Conservation (phyloP, 2,888 invertebrate genomes). For the Heterodera filipjevi region DNA sequence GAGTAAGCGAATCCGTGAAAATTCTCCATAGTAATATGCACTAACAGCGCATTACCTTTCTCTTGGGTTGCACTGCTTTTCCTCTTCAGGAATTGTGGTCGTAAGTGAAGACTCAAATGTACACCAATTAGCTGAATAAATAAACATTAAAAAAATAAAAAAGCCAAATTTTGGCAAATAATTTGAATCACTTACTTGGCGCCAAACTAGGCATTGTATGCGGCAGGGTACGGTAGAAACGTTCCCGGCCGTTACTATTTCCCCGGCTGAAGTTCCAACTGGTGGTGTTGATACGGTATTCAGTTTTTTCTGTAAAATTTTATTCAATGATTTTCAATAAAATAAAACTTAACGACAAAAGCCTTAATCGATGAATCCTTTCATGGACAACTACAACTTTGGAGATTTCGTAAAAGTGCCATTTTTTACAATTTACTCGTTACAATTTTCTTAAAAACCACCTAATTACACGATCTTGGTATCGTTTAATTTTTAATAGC, state of each 20-base stretch:
- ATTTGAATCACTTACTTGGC: background rate
- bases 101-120: background rate
- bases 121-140: background rate
- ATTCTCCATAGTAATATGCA: no score
- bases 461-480: no score
- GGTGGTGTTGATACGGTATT: background rate
- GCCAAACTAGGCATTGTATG: slow-evolving; percentile 19
- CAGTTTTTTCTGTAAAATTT: no score
- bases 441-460: no score
- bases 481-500: no score
- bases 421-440: no score
- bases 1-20: no score
- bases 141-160: background rate
- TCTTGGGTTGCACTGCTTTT: background rate
- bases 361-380: no score
- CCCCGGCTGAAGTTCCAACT: slow-evolving; percentile 14
- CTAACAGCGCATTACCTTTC: background rate
- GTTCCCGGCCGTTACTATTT: background rate
- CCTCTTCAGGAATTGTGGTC: slow-evolving; percentile 6
- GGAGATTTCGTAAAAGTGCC: no score
- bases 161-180: background rate
- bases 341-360: no score
- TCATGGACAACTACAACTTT: no score
- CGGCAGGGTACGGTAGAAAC: slow-evolving; percentile 20
- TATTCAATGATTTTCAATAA: no score